Conservation (phyloP, 2,113 vertebrate genomes). For the Chionodraco myersi region DNA sequence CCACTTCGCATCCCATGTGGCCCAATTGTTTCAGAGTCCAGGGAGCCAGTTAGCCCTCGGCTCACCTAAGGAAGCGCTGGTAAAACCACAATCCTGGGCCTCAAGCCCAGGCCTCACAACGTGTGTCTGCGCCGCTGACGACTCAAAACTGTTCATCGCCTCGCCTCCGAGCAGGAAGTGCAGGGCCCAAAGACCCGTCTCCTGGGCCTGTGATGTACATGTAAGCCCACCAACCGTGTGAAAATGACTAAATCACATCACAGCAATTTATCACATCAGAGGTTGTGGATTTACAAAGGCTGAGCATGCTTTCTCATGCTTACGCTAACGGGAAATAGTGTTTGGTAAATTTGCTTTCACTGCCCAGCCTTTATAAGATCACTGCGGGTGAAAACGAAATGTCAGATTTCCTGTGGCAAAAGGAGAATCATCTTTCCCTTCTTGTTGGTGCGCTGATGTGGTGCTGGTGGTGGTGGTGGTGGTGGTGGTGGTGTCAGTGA, state of each 20-base stretch:
- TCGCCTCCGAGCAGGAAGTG: slow-evolving; percentile 79
- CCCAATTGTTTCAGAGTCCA: slow-evolving; percentile 79
- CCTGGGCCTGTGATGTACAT: slow-evolving; percentile 98
- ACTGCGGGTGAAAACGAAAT: slow-evolving; percentile 46
- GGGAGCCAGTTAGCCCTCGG: slow-evolving; percentile 87
- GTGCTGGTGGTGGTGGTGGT: slow-evolving; percentile 20
- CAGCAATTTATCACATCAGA: slow-evolving; percentile 7
- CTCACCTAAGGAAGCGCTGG: slow-evolving; percentile 94
- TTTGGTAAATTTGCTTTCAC: slow-evolving; percentile 57
- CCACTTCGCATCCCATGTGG: slow-evolving; percentile 50
- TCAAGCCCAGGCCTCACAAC: slow-evolving; percentile 88
- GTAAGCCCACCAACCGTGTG: slow-evolving; percentile 76
- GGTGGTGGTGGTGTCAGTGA: slow-evolving; percentile 45
- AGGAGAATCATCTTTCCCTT: slow-evolving; percentile 15
- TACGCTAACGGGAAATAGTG: slow-evolving; percentile 8
- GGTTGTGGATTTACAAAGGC: slow-evolving; percentile 50
- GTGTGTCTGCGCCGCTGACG: slow-evolving; percentile 88
- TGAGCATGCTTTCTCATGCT: slow-evolving; percentile 31
- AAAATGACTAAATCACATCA: slow-evolving; percentile 53
- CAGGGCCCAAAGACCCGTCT: slow-evolving; percentile 91
- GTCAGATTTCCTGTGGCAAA: slow-evolving; percentile 8
- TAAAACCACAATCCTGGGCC: slow-evolving; percentile 96
- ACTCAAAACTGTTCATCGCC: slow-evolving; percentile 85
- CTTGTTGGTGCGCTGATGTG: too few relatives aligned
- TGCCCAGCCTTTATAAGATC: slow-evolving; percentile 34